Percentiles rank a stretch among this genome's conserved stretches.
Evolutionary conservation across 2,113 vertebrate species (phyloP).

Genomic region (Pterophyllum scalare): DNA sequence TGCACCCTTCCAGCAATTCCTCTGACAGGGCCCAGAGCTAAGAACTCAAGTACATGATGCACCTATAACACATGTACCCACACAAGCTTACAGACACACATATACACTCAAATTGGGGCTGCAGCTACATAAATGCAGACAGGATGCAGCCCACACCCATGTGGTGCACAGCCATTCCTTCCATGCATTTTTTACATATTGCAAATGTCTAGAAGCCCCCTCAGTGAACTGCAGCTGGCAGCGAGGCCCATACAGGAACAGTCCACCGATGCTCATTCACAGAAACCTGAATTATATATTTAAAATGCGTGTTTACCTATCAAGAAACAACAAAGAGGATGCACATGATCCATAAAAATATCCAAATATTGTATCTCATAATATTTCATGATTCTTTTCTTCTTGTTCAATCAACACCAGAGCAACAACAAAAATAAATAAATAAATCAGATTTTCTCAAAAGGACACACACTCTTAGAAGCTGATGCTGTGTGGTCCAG

Average conservation of each 20-base stretch:
- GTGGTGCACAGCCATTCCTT: conserved; percentile 61
- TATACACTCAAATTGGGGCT: conserved; percentile 8
- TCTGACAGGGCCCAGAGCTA: conserved; percentile 26
- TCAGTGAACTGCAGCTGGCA: conserved; percentile 54
- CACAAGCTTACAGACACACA: background rate
- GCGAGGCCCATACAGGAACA: conserved; percentile 4
- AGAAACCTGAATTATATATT: background rate
- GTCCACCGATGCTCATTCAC: background rate
- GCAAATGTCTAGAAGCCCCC: conserved; percentile 70
- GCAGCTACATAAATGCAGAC: conserved; percentile 61
- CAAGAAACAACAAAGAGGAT: background rate
- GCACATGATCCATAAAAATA: background rate
- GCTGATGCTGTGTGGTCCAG: conserved; percentile 63
- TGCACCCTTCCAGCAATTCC: conserved; percentile 19
- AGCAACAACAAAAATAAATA: background rate
- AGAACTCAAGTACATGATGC: conserved; percentile 17
- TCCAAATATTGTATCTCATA: background rate
- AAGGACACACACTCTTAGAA: conserved; percentile 8
- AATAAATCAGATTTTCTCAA: conserved; percentile 9
- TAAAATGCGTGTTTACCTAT: background rate
- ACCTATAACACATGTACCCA: background rate
- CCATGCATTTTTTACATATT: conserved; percentile 73
- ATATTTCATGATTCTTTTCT: background rate
- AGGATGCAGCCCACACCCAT: conserved; percentile 80
- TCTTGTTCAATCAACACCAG: background rate